Evolutionary conservation across 2,888 invertebrate genomes (phyloP).

Genomic region (Clunio marinus): DNA sequence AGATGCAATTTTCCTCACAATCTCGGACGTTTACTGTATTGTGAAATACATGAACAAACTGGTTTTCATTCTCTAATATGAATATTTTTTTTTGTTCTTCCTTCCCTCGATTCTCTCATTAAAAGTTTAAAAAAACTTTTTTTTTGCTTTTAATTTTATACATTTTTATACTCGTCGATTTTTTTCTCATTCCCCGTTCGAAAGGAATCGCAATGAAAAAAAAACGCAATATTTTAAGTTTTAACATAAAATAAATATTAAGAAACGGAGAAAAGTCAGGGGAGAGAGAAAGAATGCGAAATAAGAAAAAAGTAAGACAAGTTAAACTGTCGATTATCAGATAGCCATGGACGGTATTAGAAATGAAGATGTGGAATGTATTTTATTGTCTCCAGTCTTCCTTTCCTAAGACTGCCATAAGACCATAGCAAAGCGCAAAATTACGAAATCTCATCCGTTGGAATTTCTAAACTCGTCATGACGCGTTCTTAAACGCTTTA

Average conservation of each 20-base stretch:
- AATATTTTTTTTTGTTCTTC: no score
- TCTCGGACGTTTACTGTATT: constrained; percentile 27
- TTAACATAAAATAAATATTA: constrained; percentile 33
- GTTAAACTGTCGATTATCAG: constrained; percentile 34
- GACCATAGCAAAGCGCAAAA: background rate
- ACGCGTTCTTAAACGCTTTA: constrained; percentile 2
- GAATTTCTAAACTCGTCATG: constrained; percentile 23
- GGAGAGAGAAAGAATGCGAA: background rate
- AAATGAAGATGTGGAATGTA: constrained; percentile 37
- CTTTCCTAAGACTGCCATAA: no score
- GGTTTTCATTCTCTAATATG: constrained; percentile 37
- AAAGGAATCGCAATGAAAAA: constrained; percentile 17
- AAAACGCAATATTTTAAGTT: constrained; percentile 38
- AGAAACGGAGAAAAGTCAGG: constrained; percentile 17
- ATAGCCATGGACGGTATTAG: constrained; percentile 31
- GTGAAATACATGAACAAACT: constrained; percentile 34
- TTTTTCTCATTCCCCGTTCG: constrained; percentile 21
- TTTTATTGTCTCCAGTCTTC: constrained; percentile 32
- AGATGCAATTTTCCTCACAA: constrained; percentile 26
- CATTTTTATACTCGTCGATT: constrained; percentile 26
- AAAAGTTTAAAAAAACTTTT: constrained; percentile 24
- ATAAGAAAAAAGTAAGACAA: constrained; percentile 17
- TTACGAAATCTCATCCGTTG: background rate
- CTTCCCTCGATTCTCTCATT: constrained; percentile 27
- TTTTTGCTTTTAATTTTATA: constrained; percentile 38